Base-by-base conservation (phyloP, 2,888 invertebrate species). In the Galeopsomyia nigrocyanea region DNA sequence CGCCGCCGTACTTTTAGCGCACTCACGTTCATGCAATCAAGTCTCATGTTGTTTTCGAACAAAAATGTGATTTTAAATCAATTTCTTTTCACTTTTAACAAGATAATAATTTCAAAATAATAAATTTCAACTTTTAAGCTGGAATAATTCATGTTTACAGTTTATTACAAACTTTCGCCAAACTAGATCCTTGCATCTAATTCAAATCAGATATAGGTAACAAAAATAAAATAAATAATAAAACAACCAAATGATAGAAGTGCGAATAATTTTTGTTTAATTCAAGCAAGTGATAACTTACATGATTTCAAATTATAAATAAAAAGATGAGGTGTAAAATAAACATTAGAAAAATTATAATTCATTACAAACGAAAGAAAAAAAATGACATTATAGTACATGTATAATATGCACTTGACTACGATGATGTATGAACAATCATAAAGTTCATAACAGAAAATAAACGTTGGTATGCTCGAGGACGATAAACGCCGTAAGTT, bases 281-380 rank as follows among this genome's bases (percentile, higher is more conserved):
- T 75, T 70, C 14, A 19, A 61, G 61, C 53, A 73, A 67, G 66
- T 55, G 56, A 60, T 51, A 68, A 70, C 21, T 71, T 73, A 75
- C 75, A 75, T 68, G 31, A 65, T 66, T 64, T 39, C 50, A 0
- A 9, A 66, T 61, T 39, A 64, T 51, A 50, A 72, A 72, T 17
- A 71, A 62, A 61, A 71, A 67, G 72, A 66, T 67, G 39, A 31
- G 55, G 66, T n/a, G 21, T 53, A 10, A 61, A 50, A n/a, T 61
- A 65, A 49, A 9, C 65, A 49, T 26, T 56, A 65, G 31, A 58
- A 55, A 58, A 65, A 61, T 26, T 50, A 31, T 47, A 67, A 66
- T 22, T 16, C 49, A 50, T 56, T 56, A 58, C 3, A 70, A 68
- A 62, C 56, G 17, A 26, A 56, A 62, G 17, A 21, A 62, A 21